These are phyloP conservation scores for Stenodema calcarata DNA, from an alignment of 2,888 invertebrate species.

Conservation along the genomic window DNA sequence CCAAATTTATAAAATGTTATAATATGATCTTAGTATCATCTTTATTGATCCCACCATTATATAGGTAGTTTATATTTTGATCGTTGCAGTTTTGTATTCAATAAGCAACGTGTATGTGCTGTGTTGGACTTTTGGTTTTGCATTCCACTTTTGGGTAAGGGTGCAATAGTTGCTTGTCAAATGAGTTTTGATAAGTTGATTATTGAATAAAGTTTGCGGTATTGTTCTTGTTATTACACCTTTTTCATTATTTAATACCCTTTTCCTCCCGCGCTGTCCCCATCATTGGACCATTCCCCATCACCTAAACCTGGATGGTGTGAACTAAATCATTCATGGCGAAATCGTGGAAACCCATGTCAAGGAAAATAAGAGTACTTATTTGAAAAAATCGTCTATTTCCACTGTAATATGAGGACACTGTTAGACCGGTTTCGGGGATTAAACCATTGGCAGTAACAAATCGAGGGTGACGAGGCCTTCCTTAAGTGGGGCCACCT, in stretches of 20 bases:
- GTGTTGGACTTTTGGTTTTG: background rate
- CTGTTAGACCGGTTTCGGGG: too few relatives aligned
- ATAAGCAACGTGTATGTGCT: constrained; percentile 11
- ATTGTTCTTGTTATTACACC: background rate
- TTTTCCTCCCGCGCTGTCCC: background rate
- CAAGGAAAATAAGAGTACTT: too few relatives aligned
- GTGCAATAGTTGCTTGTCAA: background rate
- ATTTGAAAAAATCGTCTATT: too few relatives aligned
- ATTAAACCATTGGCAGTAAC: too few relatives aligned
- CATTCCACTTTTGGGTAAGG: constrained; percentile 24
- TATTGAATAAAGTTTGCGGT: constrained; percentile 15
- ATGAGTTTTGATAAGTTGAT: background rate
- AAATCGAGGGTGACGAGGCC: too few relatives aligned
- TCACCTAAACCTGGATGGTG: too few relatives aligned
- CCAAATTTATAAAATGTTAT: background rate
- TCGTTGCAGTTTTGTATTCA: background rate
- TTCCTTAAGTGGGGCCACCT: too few relatives aligned
- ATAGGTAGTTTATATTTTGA: constrained; percentile 7
- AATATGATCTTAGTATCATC: background rate
- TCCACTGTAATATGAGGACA: too few relatives aligned
- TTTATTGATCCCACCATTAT: constrained; percentile 20
- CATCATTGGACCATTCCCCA: too few relatives aligned
- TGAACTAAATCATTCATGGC: too few relatives aligned
- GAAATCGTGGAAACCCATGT: too few relatives aligned
- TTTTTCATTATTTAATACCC: background rate